A percentile compares a stretch with the other conserved stretches of the same genome.
These are phyloP conservation scores for Porites lobata DNA, from an alignment of 92 coral and sea anemone genomes.

Conservation along the genomic window DNA sequence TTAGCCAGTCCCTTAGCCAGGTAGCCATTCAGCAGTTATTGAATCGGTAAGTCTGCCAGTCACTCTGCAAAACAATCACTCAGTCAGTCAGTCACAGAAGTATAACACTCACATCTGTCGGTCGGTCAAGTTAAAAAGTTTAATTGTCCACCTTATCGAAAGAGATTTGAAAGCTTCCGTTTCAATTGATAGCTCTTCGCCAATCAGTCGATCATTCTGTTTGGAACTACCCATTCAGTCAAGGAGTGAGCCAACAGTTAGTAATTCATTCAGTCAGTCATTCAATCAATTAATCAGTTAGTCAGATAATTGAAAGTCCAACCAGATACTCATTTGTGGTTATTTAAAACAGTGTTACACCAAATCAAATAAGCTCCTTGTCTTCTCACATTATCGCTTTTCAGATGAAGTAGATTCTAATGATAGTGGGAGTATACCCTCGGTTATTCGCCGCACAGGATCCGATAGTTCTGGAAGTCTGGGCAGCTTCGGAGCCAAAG, in stretches of 20 bases:
- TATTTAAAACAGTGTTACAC: no score
- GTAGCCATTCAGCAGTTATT: background rate
- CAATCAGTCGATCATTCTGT: no score
- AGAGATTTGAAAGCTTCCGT: no score
- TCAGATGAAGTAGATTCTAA: constrained; percentile 84
- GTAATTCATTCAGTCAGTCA: no score
- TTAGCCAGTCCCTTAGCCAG: background rate
- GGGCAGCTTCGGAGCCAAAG: constrained; percentile 77
- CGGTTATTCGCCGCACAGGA: constrained; percentile 82
- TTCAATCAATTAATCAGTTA: no score
- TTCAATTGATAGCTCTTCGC: no score
- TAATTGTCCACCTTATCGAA: no score
- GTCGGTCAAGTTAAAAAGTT: no score
- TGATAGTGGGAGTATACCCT: constrained; percentile 89
- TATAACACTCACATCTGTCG: no score
- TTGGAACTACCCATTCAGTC: no score
- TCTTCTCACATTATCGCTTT: background rate
- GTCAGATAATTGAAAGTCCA: background rate
- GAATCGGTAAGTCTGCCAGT: background rate
- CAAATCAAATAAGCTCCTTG: background rate
- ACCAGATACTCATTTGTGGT: no score
- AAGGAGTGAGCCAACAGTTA: no score
- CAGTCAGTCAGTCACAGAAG: background rate
- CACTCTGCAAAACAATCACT: background rate
- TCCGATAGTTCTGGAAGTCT: constrained; percentile 93